These are phyloP conservation scores for Struthidea cinerea DNA, from an alignment of 2,113 vertebrate genomes.

Conservation along the genomic window DNA sequence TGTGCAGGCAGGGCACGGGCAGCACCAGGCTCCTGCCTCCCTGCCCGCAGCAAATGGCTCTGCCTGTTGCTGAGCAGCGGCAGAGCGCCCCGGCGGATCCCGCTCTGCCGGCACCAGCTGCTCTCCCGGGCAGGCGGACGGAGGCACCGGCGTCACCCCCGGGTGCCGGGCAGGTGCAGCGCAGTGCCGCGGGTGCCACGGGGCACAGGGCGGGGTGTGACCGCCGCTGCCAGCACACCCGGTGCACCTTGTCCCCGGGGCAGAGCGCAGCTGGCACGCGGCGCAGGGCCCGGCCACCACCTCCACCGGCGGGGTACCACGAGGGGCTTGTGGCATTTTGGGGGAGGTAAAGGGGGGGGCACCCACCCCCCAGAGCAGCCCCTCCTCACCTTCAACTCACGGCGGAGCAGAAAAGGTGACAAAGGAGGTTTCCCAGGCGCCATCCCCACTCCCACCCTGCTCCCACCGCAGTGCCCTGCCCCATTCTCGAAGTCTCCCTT, in stretches of 20 bases:
- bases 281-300: rapidly evolving
- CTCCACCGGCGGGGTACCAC: rapidly evolving
- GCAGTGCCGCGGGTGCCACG: not conserved
- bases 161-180: not conserved
- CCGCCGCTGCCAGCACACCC: not conserved
- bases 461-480: not conserved
- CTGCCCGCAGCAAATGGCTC: not conserved
- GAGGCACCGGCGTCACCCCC: not conserved
- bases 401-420: rapidly evolving
- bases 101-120: not conserved
- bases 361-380: rapidly evolving
- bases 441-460: not conserved
- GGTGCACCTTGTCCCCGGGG: not conserved
- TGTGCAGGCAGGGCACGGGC: not conserved
- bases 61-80: not conserved
- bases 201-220: not conserved
- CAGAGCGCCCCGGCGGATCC: not conserved
- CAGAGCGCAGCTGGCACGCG: not conserved
- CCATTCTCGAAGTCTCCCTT: rapidly evolving
- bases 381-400: rapidly evolving
- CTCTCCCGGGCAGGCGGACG: rapidly evolving
- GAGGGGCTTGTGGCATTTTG: not conserved
- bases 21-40: not conserved
- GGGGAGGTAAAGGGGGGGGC: not conserved
- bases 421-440: not conserved